phyloP scores from a whole-genome alignment of 35 echinoderm and acorn worm species.

The Heliocidaris erythrogramma region DNA sequence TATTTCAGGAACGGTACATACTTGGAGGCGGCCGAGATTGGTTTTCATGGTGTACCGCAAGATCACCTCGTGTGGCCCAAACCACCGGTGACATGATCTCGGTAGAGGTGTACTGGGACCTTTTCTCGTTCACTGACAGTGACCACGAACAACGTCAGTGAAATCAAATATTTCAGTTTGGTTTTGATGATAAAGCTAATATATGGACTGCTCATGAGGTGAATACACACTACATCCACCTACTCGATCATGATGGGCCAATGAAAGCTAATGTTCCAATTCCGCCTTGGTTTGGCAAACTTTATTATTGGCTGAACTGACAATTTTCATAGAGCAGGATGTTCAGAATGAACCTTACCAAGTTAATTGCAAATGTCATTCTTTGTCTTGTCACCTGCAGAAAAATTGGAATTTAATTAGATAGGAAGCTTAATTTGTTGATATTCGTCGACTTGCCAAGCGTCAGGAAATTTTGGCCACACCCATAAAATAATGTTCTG shows the following conservation, averaged over 20 bases:
- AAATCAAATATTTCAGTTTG: background rate
- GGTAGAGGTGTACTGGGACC: background rate
- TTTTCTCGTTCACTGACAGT: background rate
- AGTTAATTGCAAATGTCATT: background rate
- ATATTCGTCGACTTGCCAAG: too few relatives aligned
- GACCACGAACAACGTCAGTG: background rate
- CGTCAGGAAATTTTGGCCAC: too few relatives aligned
- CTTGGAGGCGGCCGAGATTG: background rate
- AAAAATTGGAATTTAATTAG: too few relatives aligned
- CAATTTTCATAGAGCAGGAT: background rate
- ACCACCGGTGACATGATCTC: background rate
- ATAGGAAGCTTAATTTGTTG: too few relatives aligned
- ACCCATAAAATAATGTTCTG: too few relatives aligned
- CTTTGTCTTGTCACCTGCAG: background rate
- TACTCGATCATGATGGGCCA: background rate
- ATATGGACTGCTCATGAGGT: background rate
- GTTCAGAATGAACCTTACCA: background rate
- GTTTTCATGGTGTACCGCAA: conserved; percentile 24
- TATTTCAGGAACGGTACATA: conserved; percentile 1
- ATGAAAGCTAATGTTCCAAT: background rate
- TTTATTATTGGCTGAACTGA: background rate
- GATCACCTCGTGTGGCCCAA: conserved; percentile 10
- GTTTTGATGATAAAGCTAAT: background rate
- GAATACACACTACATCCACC: background rate
- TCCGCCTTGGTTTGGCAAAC: background rate